Base-by-base conservation (phyloP, 2,113 vertebrate species). In the Coturnix japonica region DNA sequence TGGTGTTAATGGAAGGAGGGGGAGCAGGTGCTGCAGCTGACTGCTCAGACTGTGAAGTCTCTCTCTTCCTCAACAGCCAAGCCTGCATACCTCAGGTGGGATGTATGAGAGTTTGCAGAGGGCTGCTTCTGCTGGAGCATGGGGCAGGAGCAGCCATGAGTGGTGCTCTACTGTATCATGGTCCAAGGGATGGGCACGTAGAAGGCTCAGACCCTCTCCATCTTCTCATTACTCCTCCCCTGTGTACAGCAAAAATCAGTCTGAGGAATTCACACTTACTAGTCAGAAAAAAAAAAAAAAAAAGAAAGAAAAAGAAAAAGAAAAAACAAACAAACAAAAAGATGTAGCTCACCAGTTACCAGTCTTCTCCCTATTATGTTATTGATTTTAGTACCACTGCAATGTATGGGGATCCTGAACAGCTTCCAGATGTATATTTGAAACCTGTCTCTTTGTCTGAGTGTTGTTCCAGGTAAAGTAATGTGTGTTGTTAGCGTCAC, bases 101-200 rank as follows among this genome's bases (percentile, higher is more conserved):
- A 18, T 31, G 41, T 20, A 75, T 1, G 3, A 30, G n/a, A 6
- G 20, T n/a, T 51, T 79, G 6, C 43, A 41, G 39, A 12, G 6
- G n/a, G 11, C 65, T 18, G 26, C 4, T 3, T 23, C 7, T 67
- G 53, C 7, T 0, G 0, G 10, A n/a, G 66, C 5, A 13, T 23
- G 33, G 17, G 26, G 26, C 10, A 39, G 30, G 18, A 11, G 2
- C 16, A 85, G 46, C n/a, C 17, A 11, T 2, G 33, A 78, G 2
- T 70, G 7, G 1, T 61, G 5, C 49, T 93, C 64, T 49, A 7
- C 4, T 5, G 13, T 7, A 33, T 43, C 15, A 33, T 25, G 54
- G 46, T 37, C 12, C 37, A n/a, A 75, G 30, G 11, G 7, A n/a
- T 63, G 61, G 9, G 28, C 12, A 65, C 66, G 6, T 7, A 79